A percentile compares a stretch with the other conserved stretches of the same genome.
These are phyloP conservation scores for Luperina nickerlii DNA, from an alignment of 2,888 invertebrate genomes.

Conservation along the genomic window DNA sequence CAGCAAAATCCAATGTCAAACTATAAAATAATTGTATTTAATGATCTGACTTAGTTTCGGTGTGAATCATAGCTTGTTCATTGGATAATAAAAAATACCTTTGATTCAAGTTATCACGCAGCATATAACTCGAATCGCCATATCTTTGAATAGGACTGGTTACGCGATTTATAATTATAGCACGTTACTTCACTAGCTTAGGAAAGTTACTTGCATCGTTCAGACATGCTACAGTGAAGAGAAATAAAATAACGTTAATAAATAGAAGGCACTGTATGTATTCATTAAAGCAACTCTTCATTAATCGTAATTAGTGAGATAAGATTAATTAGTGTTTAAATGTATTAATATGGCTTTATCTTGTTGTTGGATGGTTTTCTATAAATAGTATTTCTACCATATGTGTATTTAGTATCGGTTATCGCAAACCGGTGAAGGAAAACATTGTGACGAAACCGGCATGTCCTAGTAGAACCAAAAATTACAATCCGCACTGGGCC, in stretches of 20 bases:
- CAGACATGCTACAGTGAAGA: constrained; percentile 23
- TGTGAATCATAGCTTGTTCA: neutral
- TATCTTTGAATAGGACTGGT: constrained; percentile 19
- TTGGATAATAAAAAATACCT: neutral
- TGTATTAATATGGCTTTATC: constrained; percentile 20
- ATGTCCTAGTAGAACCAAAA: neutral
- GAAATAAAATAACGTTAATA: constrained; percentile 29
- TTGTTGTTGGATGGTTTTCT: constrained; percentile 6
- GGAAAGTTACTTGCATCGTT: constrained; percentile 18
- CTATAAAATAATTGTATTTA: neutral
- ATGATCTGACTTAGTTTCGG: neutral
- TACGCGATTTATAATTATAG: constrained; percentile 38
- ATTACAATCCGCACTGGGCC: neutral
- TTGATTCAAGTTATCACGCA: neutral
- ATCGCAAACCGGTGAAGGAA: neutral
- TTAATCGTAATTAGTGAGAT: constrained; percentile 14
- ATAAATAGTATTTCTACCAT: neutral
- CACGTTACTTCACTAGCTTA: constrained; percentile 18
- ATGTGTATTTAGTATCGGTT: neutral
- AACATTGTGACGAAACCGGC: neutral
- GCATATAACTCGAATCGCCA: neutral
- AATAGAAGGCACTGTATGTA: constrained; percentile 24
- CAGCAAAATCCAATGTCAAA: neutral
- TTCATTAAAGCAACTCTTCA: constrained; percentile 9
- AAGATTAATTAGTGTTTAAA: constrained; percentile 27